phyloP scores from a whole-genome alignment of 2,113 vertebrate genomes.

The Etheostoma spectabile region DNA sequence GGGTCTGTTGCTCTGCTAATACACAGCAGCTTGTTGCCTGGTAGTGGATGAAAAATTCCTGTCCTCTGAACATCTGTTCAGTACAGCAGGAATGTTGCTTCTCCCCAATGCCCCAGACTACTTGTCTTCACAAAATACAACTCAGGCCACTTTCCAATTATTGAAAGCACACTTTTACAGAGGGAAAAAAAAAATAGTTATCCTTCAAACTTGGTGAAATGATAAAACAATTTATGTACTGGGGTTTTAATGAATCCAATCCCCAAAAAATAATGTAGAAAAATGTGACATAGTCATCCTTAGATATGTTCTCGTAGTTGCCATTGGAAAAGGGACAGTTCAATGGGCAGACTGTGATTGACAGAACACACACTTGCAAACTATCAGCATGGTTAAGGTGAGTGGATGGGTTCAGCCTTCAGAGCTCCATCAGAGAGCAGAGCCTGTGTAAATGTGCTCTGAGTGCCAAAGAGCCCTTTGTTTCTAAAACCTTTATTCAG shows the following conservation, averaged over 20 bases:
- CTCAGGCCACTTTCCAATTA: not conserved
- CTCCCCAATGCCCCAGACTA: constrained; percentile 57
- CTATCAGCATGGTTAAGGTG: not conserved
- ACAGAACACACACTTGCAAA: not conserved
- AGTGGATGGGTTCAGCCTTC: not conserved
- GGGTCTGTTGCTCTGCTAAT: constrained; percentile 41
- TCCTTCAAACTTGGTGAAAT: not conserved
- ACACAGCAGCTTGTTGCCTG: constrained; percentile 56
- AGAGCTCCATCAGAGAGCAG: not conserved
- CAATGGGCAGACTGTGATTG: not conserved
- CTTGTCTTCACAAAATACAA: constrained; percentile 60
- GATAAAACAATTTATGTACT: not conserved
- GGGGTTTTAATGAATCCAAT: not conserved
- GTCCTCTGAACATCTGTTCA: constrained; percentile 61
- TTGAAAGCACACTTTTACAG: not conserved
- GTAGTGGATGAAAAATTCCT: constrained; percentile 56
- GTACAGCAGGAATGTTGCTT: constrained; percentile 44
- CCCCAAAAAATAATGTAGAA: not conserved
- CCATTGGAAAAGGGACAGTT: not conserved
- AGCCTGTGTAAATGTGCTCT: not conserved
- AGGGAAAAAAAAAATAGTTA: not conserved
- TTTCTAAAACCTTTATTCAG: not conserved
- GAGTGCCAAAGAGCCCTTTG: not conserved
- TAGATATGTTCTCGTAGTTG: not conserved
- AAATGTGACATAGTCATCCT: not conserved